phyloP scores from a whole-genome alignment of 2,888 invertebrate genomes.

The Conops quadrifasciatus region DNA sequence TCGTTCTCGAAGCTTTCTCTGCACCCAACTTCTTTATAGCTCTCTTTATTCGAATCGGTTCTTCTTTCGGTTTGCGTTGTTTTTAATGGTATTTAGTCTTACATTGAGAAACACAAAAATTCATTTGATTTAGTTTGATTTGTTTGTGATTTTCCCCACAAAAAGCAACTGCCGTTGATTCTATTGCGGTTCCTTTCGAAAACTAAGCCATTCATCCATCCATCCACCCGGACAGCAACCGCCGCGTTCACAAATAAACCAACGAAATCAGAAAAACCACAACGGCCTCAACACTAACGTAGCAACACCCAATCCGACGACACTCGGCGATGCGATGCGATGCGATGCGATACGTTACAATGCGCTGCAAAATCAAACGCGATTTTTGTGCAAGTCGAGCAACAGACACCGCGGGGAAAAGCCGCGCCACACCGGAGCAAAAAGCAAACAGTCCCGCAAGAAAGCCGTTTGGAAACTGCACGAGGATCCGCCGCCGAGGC shows the following conservation, averaged over 20 bases:
- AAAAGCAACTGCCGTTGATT: too few species aligned
- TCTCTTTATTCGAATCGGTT: too few species aligned
- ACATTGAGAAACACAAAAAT: too few species aligned
- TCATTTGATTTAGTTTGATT: too few species aligned
- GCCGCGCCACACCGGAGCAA: constrained; percentile 57
- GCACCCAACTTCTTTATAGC: too few species aligned
- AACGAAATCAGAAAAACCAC: neutral
- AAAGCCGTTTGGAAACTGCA: constrained; percentile 66
- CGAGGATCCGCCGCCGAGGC: constrained; percentile 59
- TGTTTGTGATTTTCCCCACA: too few species aligned
- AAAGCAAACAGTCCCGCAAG: constrained; percentile 64
- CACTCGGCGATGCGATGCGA: neutral
- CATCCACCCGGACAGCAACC: neutral
- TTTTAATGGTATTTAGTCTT: too few species aligned
- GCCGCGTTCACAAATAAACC: neutral
- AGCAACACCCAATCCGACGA: constrained; percentile 10
- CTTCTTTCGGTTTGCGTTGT: too few species aligned
- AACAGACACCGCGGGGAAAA: constrained; percentile 1
- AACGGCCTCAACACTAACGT: neutral
- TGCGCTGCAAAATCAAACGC: too few species aligned
- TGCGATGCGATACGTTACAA: constrained; percentile 15
- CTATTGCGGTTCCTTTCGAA: too few species aligned
- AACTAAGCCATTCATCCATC: neutral
- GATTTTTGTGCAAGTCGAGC: constrained; percentile 43
- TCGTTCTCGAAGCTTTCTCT: too few species aligned